phyloP scores from a whole-genome alignment of 2,888 invertebrate genomes.

The Tethea ocularis region DNA sequence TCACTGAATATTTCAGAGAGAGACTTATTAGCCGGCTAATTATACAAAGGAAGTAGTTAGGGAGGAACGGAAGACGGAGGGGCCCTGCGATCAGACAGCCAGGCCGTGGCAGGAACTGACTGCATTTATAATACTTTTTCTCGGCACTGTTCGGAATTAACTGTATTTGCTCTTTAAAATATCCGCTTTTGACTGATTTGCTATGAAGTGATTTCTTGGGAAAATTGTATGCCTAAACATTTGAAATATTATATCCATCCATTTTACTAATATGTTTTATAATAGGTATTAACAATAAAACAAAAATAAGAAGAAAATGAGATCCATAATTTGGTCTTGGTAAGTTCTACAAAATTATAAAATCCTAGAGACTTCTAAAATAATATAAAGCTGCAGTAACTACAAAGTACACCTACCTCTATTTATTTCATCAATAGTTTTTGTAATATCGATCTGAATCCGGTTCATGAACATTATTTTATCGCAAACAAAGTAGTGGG shows the following conservation, averaged over 20 bases:
- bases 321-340: too few species aligned
- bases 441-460: neutral
- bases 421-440: neutral
- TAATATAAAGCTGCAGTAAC: too few species aligned
- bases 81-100: conserved; percentile 18
- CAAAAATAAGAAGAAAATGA: too few species aligned
- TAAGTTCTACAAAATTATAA: too few species aligned
- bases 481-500: neutral
- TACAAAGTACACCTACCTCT: too few species aligned
- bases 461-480: neutral
- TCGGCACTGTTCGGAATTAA: neutral
- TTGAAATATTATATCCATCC: neutral
- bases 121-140: conserved; percentile 3
- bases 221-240: neutral
- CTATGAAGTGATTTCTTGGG: neutral
- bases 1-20: conserved; percentile 68
- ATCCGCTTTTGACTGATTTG: neutral
- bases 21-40: conserved; percentile 77
- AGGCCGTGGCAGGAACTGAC: conserved; percentile 1
- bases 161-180: neutral
- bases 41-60: conserved; percentile 76
- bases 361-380: too few species aligned
- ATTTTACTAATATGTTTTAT: too few species aligned
- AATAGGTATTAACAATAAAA: too few species aligned
- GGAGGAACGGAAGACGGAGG: conserved; percentile 44